Percentiles rank a stretch among this genome's conserved stretches.
These are phyloP conservation scores for Siphonodentalium dalli DNA, from an alignment of 2,888 invertebrate genomes.

Conservation along the genomic window DNA sequence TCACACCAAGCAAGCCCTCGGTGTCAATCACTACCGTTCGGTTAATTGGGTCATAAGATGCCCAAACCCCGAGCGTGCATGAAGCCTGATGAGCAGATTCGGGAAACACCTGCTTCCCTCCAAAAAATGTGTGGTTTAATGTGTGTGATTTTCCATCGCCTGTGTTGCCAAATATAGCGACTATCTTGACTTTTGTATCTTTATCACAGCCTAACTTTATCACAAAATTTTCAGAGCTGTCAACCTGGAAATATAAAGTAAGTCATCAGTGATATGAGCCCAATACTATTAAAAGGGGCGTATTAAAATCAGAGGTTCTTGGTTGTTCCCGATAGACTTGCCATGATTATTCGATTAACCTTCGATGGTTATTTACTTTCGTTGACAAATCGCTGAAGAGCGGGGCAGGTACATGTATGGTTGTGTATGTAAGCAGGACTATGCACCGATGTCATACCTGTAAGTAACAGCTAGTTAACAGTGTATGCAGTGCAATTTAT, in stretches of 20 bases:
- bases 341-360: no score
- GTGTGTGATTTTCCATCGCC: conserved; percentile 85
- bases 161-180: conserved; percentile 84
- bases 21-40: conserved; percentile 79
- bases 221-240: conserved; percentile 58
- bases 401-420: no score
- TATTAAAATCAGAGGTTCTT: no score
- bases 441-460: no score
- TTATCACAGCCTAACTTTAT: conserved; percentile 57
- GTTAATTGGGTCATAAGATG: conserved; percentile 74
- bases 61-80: conserved; percentile 82
- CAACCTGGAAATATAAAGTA: conserved; percentile 46
- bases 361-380: no score
- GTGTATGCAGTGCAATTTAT: no score
- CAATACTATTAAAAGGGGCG: no score
- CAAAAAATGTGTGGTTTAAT: conserved; percentile 77
- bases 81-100: conserved; percentile 75
- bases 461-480: no score
- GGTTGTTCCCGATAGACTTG: no score
- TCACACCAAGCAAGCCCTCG: conserved; percentile 76
- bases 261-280: no score
- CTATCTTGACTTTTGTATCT: conserved; percentile 72
- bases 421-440: no score
- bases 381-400: no score
- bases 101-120: conserved; percentile 72